Conservation (phyloP, 2,888 invertebrate genomes). For the Lochmaea crataegi region DNA sequence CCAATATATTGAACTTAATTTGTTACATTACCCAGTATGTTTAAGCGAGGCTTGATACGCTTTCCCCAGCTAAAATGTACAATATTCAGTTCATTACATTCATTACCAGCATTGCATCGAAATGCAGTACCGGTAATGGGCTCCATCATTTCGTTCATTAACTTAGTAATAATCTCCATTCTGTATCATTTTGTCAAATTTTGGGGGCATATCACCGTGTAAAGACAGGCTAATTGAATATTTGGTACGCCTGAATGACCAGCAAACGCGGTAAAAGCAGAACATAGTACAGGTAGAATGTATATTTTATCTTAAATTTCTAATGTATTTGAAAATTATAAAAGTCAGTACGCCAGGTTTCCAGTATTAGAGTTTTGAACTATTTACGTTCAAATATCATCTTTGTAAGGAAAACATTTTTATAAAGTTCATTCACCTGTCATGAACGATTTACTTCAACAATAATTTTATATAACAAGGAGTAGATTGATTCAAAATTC, state of each 20-base stretch:
- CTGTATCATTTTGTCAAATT: constrained; percentile 15
- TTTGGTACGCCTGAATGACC: constrained; percentile 2
- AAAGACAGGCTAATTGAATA: constrained; percentile 14
- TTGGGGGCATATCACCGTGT: constrained; percentile 9
- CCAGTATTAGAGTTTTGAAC: neutral
- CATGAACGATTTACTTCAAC: neutral
- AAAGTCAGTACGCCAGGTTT: neutral
- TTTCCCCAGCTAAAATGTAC: constrained; percentile 23
- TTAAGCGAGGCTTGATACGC: constrained; percentile 11
- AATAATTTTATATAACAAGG: too few species aligned
- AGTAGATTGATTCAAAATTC: too few species aligned
- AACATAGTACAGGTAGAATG: neutral
- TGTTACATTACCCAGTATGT: constrained; percentile 2
- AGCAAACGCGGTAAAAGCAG: neutral
- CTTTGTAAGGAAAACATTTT: neutral
- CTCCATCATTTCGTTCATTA: constrained; percentile 15
- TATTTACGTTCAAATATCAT: neutral
- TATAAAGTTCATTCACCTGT: neutral
- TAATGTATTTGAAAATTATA: neutral
- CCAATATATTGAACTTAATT: constrained; percentile 4
- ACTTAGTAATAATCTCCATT: constrained; percentile 24
- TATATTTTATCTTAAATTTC: neutral
- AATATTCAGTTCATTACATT: constrained; percentile 28
- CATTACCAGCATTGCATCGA: constrained; percentile 14
- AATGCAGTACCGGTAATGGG: constrained; percentile 23